Evolutionary conservation across 2,888 invertebrate species (phyloP), one percentile per base, ranked within the genome.

Genomic region (Drosophila lutescens): DNA sequence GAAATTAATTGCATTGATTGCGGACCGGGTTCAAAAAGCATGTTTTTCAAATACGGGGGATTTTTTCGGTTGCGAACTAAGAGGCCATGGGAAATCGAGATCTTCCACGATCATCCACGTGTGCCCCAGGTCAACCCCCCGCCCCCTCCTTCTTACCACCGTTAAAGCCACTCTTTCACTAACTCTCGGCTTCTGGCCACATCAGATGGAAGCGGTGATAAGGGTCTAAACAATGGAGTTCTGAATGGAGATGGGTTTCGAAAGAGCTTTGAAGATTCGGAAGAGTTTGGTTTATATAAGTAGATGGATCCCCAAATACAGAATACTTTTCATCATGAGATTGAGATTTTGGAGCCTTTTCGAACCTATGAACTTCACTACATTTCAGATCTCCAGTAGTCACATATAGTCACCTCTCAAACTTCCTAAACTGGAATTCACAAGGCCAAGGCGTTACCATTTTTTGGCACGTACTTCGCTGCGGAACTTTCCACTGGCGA

Each of bases 1-100:
- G 66, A 66, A 66, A 66, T 66, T 66, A 66, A 66, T 66, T 66
- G 66, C 66, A 66, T 54, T 55, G 61, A 43, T 50, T 61, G 62
- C 34, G 17, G 34, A 15, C 41, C 32, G 49, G 41, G 62, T 61
- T 63, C 61, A 63, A 63, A 49, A 49, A 41, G 9, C 61, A 20
- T 43, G 61, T 63, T 63, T 63, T 43, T 63, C 49, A 63, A 60
- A 43, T 17, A 5, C 26, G 38, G 66, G 66, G 66, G 47, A 47
- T 66, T 66, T 66, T 66, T 66, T 54, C 3, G 23, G 9, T n/a
- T 8, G 8, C 17, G 10, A 17, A 3, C 30, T 1, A 2, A 53
- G 44, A 40, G 65, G 46, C 54, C 66, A 54, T 66, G 66, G 66
- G 66, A 66, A 66, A 47, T 66, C 36, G 17, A 59, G 32, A 65